These are phyloP conservation scores for Zaprionus africanus DNA, from an alignment of 1,140 invertebrate species.

Conservation along the genomic window DNA sequence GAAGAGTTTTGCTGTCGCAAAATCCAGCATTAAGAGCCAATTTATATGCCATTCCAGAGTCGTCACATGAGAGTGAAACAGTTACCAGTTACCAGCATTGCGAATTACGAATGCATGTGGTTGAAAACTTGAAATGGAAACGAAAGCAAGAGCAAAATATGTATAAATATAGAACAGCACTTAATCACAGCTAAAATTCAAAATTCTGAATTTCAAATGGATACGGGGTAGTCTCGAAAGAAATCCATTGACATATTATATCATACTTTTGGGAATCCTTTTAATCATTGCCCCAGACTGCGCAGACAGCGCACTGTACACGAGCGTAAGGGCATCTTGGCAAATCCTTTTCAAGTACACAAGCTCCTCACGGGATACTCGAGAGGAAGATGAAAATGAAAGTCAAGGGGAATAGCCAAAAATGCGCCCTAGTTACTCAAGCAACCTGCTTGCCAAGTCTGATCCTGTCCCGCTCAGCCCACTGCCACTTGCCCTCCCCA, in stretches of 20 bases:
- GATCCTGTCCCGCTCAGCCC: not conserved
- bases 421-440: conserved; percentile 22
- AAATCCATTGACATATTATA: conserved; percentile 8
- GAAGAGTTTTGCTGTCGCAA: not conserved
- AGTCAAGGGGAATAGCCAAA: conserved; percentile 11
- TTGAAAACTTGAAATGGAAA: conserved; percentile 6
- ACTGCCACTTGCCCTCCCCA: not conserved
- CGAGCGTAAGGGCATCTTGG: not conserved
- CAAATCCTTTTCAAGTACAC: conserved; percentile 6
- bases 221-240: too few species aligned
- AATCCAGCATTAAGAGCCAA: conserved; percentile 19
- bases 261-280: conserved; percentile 3
- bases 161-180: not conserved
- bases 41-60: conserved; percentile 31
- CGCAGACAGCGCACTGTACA: too few species aligned
- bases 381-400: not conserved
- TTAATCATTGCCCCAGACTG: conserved; percentile 6
- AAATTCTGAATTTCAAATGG: conserved; percentile 5
- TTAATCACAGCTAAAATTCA: conserved; percentile 8
- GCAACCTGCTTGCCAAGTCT: conserved; percentile 14
- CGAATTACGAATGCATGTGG: conserved; percentile 14
- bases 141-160: conserved; percentile 13
- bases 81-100: not conserved
- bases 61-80: not conserved
- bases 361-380: not conserved